These are phyloP conservation scores for Tenebrio molitor DNA, from an alignment of 1,140 invertebrate genomes.

Conservation along the genomic window DNA sequence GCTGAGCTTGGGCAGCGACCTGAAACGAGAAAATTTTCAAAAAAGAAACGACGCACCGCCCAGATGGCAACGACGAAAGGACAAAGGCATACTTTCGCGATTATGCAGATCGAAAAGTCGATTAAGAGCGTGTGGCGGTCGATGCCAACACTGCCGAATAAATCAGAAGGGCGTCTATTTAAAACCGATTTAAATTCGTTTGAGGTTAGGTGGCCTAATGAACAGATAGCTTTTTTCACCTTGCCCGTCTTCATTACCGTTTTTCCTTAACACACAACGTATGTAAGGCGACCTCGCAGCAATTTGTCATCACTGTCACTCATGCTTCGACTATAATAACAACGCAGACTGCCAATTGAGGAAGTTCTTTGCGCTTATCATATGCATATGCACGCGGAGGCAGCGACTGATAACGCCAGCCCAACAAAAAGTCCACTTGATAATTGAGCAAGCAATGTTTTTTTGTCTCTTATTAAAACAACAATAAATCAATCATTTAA, in stretches of 20 bases:
- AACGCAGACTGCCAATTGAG: not conserved
- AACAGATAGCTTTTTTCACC: not conserved
- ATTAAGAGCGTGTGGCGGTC: too few species aligned
- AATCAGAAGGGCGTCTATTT: not conserved
- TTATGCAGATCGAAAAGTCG: too few species aligned
- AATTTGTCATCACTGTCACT: slow-evolving; percentile 45
- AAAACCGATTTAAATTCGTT: slow-evolving; percentile 9
- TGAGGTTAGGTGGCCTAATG: not conserved
- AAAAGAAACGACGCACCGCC: too few species aligned
- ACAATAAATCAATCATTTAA: not conserved
- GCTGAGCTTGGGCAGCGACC: slow-evolving; percentile 97
- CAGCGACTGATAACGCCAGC: not conserved
- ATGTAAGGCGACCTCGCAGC: slow-evolving; percentile 48
- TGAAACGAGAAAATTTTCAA: slow-evolving; percentile 67
- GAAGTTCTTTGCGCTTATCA: slow-evolving; percentile 10
- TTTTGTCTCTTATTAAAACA: not conserved
- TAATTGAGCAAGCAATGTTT: not conserved
- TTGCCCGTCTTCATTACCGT: slow-evolving; percentile 41
- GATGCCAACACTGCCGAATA: too few species aligned
- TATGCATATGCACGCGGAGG: not conserved
- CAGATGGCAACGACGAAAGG: too few species aligned
- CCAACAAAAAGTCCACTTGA: not conserved
- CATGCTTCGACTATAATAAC: not conserved
- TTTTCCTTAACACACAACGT: slow-evolving; percentile 22
- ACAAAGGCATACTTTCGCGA: too few species aligned